Percentiles rank a stretch among this genome's conserved stretches.
phyloP scores from a whole-genome alignment of 1,140 invertebrate species.

The Temnothorax nylanderi region DNA sequence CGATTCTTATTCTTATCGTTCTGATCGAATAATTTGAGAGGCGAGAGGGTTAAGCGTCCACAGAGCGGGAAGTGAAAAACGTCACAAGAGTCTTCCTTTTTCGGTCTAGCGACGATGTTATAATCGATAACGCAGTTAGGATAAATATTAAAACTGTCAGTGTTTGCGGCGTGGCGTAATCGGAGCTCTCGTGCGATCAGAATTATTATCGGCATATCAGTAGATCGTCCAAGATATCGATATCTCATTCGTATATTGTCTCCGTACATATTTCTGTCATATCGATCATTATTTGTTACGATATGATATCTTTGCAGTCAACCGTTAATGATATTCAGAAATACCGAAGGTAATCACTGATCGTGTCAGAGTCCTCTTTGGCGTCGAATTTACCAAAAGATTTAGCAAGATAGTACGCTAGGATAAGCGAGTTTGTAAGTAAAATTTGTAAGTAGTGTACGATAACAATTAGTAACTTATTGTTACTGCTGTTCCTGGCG shows the following conservation, averaged over 20 bases:
- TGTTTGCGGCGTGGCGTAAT: constrained; percentile 23
- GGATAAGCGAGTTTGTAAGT: constrained; percentile 80
- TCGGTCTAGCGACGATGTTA: constrained; percentile 44
- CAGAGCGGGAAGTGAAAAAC: constrained; percentile 24
- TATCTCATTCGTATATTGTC: neutral
- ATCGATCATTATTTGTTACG: neutral
- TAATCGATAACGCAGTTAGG: constrained; percentile 30
- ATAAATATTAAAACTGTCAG: constrained; percentile 26
- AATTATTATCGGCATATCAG: neutral
- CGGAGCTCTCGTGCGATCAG: constrained; percentile 20
- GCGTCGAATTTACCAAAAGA: constrained; percentile 82
- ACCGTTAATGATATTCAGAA: neutral
- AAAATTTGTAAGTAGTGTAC: constrained; percentile 84
- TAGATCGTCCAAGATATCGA: neutral
- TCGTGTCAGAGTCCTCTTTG: constrained; percentile 12
- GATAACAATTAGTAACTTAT: constrained; percentile 80
- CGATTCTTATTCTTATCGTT: constrained; percentile 14
- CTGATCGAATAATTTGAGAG: neutral
- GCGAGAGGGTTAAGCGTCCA: constrained; percentile 27
- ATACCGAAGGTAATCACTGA: neutral
- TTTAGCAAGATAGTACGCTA: constrained; percentile 74
- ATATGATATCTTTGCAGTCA: neutral
- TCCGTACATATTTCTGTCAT: neutral
- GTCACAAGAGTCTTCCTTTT: constrained; percentile 76
- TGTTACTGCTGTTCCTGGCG: constrained; percentile 47